Base-by-base conservation (phyloP, 2,797 vertebrate genomes). In the Hozukius guyotensis region DNA sequence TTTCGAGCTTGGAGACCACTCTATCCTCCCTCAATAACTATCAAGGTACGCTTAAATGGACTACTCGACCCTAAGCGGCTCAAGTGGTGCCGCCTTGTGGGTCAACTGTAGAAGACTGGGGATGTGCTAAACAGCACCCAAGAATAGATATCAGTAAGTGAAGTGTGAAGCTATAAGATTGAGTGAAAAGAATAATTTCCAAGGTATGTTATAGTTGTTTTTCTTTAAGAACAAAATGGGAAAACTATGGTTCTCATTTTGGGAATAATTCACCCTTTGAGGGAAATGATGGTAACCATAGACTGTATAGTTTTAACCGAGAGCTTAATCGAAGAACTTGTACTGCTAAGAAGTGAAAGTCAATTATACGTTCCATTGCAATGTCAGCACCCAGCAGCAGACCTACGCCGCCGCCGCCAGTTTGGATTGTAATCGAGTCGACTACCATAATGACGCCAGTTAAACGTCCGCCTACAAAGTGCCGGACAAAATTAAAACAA, bases 1-100 rank as follows among this genome's bases (percentile, higher is more conserved):
- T 31, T 85, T 34, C 52, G 82, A 88, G 82, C 85, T 79, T 53
- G 24, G 83, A 87, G 87, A 90, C 82, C 81, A 87, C 85, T 88
- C 83, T 64, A 29, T 56, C 14, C 73, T 89, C 81, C 82, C 72
- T 88, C 80, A 88, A 78, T 72, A 87, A 79, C 85, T 60, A 83
- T 90, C 84, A 87, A 84, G 82, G 70, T 67, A 65, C 55, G 66
- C 70, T 83, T 60, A 71, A 86, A 86, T 56, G 59, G 76, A 77
- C 34, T 72, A 84, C 75, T 92, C 62, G 4, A 66, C 67, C 72
- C 68, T 52, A 59, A 83, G 81, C 3, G 16, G 64, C 75, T 89
- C 46, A 78, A 85, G 81, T n/a, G 71, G 49, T 66, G 46, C 67
- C 1, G 49, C 13, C 55, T 84, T 71, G 71, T 72, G 70, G 71